Conservation (phyloP, 2,113 vertebrate genomes). For the Thomomys bottae region DNA sequence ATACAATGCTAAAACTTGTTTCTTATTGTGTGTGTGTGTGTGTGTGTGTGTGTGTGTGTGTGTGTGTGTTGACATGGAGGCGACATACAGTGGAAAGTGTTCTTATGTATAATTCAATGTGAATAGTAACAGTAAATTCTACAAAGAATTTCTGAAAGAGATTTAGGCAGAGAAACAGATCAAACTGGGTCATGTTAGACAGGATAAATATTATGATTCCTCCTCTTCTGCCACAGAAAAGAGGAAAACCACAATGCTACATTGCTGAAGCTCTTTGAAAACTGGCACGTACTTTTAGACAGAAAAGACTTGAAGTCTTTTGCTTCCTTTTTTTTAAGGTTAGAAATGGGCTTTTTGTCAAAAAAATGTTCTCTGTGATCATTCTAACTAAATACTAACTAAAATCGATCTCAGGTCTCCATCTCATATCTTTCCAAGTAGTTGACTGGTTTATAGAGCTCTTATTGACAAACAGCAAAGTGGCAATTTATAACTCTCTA, state of each 20-base stretch:
- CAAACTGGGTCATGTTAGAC: constrained; percentile 65
- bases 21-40: neutral
- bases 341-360: constrained; percentile 46
- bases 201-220: constrained; percentile 58
- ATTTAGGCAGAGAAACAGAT: constrained; percentile 55
- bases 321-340: neutral
- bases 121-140: constrained; percentile 60
- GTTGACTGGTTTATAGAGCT: constrained; percentile 40
- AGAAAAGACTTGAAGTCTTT: constrained; percentile 42
- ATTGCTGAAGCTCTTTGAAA: constrained; percentile 46
- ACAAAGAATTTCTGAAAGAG: constrained; percentile 34
- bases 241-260: constrained; percentile 33
- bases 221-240: constrained; percentile 58
- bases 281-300: constrained; percentile 49
- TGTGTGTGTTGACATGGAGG: neutral
- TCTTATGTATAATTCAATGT: constrained; percentile 61
- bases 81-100: neutral
- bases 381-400: constrained; percentile 54
- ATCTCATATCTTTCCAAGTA: neutral
- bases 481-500: constrained; percentile 47
- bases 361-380: constrained; percentile 57
- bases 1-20: neutral
- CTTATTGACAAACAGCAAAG: constrained; percentile 59
- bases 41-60: no score
- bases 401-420: constrained; percentile 21